A percentile compares a stretch with the other conserved stretches of the same genome.
Conservation (phyloP, 2,797 vertebrate species). For the Lagodon rhomboides region DNA sequence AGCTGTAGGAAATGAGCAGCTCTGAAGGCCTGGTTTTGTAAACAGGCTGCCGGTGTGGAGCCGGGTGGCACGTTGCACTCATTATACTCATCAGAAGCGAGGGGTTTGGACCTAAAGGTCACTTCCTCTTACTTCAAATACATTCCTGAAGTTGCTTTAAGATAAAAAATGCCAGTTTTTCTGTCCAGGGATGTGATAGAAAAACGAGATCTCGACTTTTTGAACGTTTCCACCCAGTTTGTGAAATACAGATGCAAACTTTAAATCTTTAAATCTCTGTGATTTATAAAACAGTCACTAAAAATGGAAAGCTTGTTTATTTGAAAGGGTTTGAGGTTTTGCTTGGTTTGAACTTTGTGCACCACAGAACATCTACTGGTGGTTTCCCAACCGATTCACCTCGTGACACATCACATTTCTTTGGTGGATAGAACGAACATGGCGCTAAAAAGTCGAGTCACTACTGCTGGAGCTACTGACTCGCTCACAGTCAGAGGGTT, state of each 20-base stretch:
- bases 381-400: too few species aligned
- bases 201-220: background rate
- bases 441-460: too few species aligned
- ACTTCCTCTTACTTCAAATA: conserved; percentile 53
- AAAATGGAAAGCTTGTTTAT: background rate
- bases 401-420: too few species aligned
- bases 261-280: background rate
- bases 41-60: conserved; percentile 40
- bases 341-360: too few species aligned
- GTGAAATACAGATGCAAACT: background rate
- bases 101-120: conserved; percentile 27
- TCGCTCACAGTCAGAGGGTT: too few species aligned
- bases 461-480: too few species aligned
- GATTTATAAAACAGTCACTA: background rate
- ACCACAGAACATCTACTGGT: too few species aligned
- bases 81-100: conserved; percentile 44
- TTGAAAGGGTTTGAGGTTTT: too few species aligned
- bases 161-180: conserved; percentile 9
- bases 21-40: conserved; percentile 41
- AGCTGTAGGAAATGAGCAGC: conserved; percentile 49
- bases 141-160: conserved; percentile 52
- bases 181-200: background rate
- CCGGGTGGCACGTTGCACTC: conserved; percentile 48
- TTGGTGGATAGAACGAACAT: too few species aligned
- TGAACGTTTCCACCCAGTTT: background rate